A percentile compares a stretch with the other conserved stretches of the same genome.
phyloP scores from a whole-genome alignment of 23 tunicate species.

The Phallusia fumigata region DNA sequence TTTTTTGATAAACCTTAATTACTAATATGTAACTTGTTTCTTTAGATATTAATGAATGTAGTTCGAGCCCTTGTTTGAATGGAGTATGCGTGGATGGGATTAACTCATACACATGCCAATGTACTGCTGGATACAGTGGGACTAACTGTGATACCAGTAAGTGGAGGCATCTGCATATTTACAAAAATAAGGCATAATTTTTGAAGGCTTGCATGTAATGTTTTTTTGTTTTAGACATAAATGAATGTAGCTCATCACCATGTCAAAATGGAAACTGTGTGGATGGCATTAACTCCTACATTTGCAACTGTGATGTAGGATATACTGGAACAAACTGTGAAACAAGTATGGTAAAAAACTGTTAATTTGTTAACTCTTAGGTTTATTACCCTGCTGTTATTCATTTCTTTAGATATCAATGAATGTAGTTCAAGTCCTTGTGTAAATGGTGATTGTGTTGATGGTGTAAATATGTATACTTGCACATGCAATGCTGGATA shows the following conservation, averaged over 20 bases:
- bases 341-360: too few species aligned
- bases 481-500: constrained; percentile 36
- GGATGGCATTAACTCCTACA: background rate
- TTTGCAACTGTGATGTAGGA: too few species aligned
- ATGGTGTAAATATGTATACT: constrained; percentile 22
- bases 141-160: background rate
- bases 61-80: constrained; percentile 25
- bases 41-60: constrained; percentile 64
- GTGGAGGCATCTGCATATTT: too few species aligned
- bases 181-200: too few species aligned
- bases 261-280: constrained; percentile 2
- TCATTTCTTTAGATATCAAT: too few species aligned
- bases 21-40: background rate
- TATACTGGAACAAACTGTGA: too few species aligned
- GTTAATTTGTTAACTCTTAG: too few species aligned
- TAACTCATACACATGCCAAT: background rate
- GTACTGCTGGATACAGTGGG: constrained; percentile 31
- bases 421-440: too few species aligned
- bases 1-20: too few species aligned
- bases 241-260: constrained; percentile 9
- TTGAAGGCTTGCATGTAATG: background rate
- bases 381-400: too few species aligned
- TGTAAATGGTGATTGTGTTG: too few species aligned
- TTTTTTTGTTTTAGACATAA: background rate
- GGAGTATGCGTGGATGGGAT: constrained; percentile 2